Evolutionary conservation across 2,888 invertebrate genomes (phyloP).

Genomic region (Autographa pulchrina): DNA sequence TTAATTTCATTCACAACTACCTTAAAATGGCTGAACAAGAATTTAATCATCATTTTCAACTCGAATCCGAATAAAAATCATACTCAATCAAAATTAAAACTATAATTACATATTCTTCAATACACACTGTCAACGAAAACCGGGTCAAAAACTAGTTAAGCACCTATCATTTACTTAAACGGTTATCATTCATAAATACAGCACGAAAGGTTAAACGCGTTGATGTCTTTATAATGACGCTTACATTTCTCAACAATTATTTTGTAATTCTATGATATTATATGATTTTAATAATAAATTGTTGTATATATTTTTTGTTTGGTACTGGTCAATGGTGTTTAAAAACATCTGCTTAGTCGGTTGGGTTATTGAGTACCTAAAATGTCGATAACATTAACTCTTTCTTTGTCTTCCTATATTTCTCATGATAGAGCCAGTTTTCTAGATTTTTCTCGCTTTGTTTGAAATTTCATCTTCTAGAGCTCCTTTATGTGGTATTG

Average conservation of each 20-base stretch:
- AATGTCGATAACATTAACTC: neutral
- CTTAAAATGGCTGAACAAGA: neutral
- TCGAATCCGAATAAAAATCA: neutral
- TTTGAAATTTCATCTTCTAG: no score
- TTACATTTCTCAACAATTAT: constrained; percentile 26
- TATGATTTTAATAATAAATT: constrained; percentile 50
- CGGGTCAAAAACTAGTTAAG: constrained; percentile 24
- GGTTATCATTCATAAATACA: constrained; percentile 23
- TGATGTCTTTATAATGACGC: constrained; percentile 71
- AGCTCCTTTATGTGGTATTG: no score
- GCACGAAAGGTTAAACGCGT: constrained; percentile 55
- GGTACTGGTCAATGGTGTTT: constrained; percentile 38
- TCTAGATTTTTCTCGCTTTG: no score
- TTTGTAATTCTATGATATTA: constrained; percentile 46
- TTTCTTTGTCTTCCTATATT: no score
- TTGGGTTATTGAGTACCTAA: neutral
- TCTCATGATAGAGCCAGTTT: no score
- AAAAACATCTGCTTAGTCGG: constrained; percentile 49
- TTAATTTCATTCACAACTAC: neutral
- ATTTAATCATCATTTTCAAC: neutral
- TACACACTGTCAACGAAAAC: constrained; percentile 35
- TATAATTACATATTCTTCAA: constrained; percentile 22
- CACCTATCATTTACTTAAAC: constrained; percentile 38
- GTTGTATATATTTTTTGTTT: constrained; percentile 43
- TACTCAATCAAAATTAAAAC: neutral